Percentiles rank a stretch among this genome's conserved stretches.
phyloP scores from a whole-genome alignment of 64 coral and sea anemone species.

The Pocillopora damicornis region DNA sequence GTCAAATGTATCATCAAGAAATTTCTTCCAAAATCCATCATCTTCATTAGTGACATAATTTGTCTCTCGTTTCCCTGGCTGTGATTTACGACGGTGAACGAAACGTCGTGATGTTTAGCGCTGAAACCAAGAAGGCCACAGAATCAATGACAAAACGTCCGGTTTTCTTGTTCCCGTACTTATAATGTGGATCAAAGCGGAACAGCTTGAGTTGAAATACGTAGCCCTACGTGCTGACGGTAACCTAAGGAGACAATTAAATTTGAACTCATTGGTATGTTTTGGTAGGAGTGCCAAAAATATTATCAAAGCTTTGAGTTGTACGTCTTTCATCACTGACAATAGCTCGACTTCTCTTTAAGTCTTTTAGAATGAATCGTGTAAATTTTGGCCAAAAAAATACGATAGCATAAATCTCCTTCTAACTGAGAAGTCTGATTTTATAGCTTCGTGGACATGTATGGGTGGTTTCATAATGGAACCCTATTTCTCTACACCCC shows the following conservation, averaged over 20 bases:
- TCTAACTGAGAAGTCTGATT: too few species aligned
- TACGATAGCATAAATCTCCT: too few species aligned
- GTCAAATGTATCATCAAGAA: neutral
- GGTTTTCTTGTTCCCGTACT: neutral
- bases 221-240: neutral
- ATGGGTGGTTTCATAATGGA: too few species aligned
- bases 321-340: neutral
- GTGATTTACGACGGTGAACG: neutral
- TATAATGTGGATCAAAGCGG: neutral
- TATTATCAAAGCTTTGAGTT: neutral
- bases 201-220: too few species aligned
- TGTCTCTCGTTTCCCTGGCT: neutral
- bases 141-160: neutral
- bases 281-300: neutral
- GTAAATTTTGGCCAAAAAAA: too few species aligned
- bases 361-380: too few species aligned
- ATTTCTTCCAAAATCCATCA: neutral
- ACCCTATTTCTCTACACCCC: too few species aligned
- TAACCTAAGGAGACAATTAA: neutral
- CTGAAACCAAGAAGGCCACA: neutral
- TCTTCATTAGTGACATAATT: neutral
- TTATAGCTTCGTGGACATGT: too few species aligned
- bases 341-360: too few species aligned
- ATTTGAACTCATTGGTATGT: neutral
- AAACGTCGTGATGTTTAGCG: neutral